Evolutionary conservation across 2,797 vertebrate species (phyloP).

Genomic region (Scleropages formosus): DNA sequence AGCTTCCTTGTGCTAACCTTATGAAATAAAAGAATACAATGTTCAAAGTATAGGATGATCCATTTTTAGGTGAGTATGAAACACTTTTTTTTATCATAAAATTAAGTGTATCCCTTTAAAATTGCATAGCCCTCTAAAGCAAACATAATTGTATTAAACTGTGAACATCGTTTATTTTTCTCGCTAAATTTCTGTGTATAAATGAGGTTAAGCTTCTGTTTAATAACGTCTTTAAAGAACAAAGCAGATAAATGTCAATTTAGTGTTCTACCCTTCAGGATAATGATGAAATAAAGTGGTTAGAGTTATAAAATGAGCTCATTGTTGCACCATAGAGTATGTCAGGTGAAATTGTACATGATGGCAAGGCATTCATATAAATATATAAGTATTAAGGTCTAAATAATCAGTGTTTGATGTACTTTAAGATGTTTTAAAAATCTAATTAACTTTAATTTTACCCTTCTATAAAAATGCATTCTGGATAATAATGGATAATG

Average conservation of each 20-base stretch:
- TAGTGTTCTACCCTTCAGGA: not conserved
- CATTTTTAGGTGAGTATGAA: not conserved
- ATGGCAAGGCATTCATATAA: too few relatives aligned
- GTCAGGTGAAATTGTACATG: too few relatives aligned
- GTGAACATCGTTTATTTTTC: not conserved
- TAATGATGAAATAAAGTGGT: not conserved
- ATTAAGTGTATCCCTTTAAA: slow-evolving; percentile 5
- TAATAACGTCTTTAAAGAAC: slow-evolving; percentile 20
- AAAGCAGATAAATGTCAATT: slow-evolving; percentile 19
- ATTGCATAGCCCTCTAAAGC: not conserved
- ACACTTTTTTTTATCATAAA: slow-evolving; percentile 16
- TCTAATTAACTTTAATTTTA: too few relatives aligned
- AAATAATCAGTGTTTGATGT: too few relatives aligned
- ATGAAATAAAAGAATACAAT: not conserved
- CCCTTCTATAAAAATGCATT: too few relatives aligned
- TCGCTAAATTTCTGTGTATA: slow-evolving; percentile 1
- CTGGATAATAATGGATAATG: too few relatives aligned
- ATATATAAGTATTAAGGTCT: too few relatives aligned
- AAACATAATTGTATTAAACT: not conserved
- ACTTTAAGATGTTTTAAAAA: too few relatives aligned
- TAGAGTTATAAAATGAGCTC: not conserved
- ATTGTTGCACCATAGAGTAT: too few relatives aligned
- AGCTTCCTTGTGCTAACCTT: not conserved
- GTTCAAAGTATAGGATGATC: slow-evolving; percentile 1
- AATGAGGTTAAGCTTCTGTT: not conserved